Conservation (phyloP, 2,888 invertebrate species). For the Dynastes hyllus region DNA sequence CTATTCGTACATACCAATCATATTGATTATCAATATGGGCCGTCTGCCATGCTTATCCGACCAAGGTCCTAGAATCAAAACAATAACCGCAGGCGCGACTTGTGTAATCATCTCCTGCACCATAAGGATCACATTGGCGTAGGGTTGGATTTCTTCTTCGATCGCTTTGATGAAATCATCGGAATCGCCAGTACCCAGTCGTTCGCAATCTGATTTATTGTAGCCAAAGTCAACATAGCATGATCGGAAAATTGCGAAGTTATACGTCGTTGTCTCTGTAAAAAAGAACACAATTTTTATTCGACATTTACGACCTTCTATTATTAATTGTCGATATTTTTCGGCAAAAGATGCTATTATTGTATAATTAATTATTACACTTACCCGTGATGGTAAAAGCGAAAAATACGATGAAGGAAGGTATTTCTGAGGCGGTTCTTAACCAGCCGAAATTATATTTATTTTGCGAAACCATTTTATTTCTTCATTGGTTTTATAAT, state of each 20-base stretch:
- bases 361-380: not conserved
- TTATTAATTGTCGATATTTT: not conserved
- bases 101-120: slow-evolving; percentile 28
- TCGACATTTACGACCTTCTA: no score
- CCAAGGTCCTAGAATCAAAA: slow-evolving; percentile 86
- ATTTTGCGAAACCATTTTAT: not conserved
- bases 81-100: slow-evolving; percentile 75
- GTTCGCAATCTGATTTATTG: slow-evolving; percentile 8
- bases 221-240: slow-evolving; percentile 33
- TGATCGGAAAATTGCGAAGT: slow-evolving; percentile 14
- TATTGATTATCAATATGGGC: slow-evolving; percentile 66
- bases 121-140: slow-evolving; percentile 14
- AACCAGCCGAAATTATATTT: not conserved
- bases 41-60: slow-evolving; percentile 85
- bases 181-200: slow-evolving; percentile 1
- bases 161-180: not conserved
- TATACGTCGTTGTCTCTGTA: slow-evolving; percentile 19
- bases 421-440: slow-evolving; percentile 11
- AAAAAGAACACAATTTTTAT: not conserved
- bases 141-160: slow-evolving; percentile 21
- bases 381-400: slow-evolving; percentile 27
- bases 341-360: not conserved
- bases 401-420: slow-evolving; percentile 16
- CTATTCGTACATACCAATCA: slow-evolving; percentile 5
- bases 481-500: not conserved